A percentile compares a stretch with the other conserved stretches of the same genome.
Conservation (phyloP, 2,888 invertebrate genomes). For the Ectemnius cavifrons region DNA sequence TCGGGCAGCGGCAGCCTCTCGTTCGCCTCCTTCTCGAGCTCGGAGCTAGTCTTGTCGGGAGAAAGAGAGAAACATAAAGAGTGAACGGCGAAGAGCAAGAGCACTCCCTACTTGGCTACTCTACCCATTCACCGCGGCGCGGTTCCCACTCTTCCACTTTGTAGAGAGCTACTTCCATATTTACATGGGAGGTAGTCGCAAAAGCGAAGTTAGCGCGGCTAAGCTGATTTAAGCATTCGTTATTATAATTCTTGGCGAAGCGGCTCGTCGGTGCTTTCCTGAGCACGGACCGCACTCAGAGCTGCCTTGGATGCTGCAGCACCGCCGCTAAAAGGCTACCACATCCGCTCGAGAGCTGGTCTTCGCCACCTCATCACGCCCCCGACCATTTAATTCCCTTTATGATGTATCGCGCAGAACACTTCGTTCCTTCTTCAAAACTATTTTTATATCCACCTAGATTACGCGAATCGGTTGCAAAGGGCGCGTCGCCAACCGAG, state of each 20-base stretch:
- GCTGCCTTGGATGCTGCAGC: constrained; percentile 44
- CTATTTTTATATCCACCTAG: too few species aligned
- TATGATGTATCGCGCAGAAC: too few species aligned
- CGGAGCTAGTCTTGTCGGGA: constrained; percentile 7
- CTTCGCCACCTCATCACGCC: constrained; percentile 37
- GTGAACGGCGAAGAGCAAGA: constrained; percentile 32
- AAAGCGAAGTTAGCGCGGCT: constrained; percentile 75
- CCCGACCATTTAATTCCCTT: not conserved
- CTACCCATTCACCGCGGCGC: constrained; percentile 58
- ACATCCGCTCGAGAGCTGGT: constrained; percentile 6
- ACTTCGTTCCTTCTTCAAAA: too few species aligned
- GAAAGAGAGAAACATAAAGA: not conserved
- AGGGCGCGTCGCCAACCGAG: too few species aligned
- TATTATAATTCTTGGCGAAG: constrained; percentile 76
- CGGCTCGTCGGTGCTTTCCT: constrained; percentile 52
- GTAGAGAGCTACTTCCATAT: constrained; percentile 74
- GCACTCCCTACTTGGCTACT: constrained; percentile 52
- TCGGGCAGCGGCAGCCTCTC: constrained; percentile 39
- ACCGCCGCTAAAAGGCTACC: constrained; percentile 3
- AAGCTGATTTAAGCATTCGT: constrained; percentile 77
- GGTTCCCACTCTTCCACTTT: constrained; percentile 63
- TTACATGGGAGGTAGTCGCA: constrained; percentile 74
- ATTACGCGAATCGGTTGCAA: too few species aligned
- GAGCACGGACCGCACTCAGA: constrained; percentile 49
- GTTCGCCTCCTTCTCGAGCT: constrained; percentile 41